Evolutionary conservation across 2,888 invertebrate species (phyloP).

Genomic region (Drosophila ezoana): DNA sequence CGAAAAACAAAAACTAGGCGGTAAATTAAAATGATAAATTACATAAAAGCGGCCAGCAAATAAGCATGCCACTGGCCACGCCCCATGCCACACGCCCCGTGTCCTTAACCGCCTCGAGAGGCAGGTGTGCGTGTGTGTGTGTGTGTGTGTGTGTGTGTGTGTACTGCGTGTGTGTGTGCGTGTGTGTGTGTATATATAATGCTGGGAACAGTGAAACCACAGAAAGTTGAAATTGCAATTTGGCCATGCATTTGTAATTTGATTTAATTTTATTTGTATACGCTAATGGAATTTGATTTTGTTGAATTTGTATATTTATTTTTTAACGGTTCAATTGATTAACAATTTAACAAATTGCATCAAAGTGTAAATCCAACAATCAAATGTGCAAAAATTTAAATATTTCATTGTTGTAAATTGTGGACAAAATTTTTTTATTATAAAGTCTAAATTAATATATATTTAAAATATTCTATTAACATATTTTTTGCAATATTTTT

Average conservation of each 20-base stretch:
- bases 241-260: constrained; percentile 48
- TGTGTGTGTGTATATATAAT: neutral
- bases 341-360: constrained; percentile 30
- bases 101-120: constrained; percentile 8
- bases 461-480: neutral
- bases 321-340: constrained; percentile 36
- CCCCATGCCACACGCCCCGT: neutral
- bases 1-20: constrained; percentile 53
- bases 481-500: too few relatives aligned
- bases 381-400: neutral
- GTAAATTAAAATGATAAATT: constrained; percentile 70
- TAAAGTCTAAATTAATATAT: too few relatives aligned
- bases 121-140: constrained; percentile 3
- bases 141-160: neutral
- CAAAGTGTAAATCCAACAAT: neutral
- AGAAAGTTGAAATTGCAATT: constrained; percentile 49
- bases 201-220: constrained; percentile 35
- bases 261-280: constrained; percentile 52
- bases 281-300: constrained; percentile 52
- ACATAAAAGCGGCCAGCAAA: constrained; percentile 37
- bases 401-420: neutral
- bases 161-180: neutral
- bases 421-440: too few relatives aligned
- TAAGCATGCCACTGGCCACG: constrained; percentile 9
- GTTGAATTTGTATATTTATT: constrained; percentile 31